Base-by-base conservation (phyloP, 2,888 invertebrate species). In the Callyntrura guangdongensis region DNA sequence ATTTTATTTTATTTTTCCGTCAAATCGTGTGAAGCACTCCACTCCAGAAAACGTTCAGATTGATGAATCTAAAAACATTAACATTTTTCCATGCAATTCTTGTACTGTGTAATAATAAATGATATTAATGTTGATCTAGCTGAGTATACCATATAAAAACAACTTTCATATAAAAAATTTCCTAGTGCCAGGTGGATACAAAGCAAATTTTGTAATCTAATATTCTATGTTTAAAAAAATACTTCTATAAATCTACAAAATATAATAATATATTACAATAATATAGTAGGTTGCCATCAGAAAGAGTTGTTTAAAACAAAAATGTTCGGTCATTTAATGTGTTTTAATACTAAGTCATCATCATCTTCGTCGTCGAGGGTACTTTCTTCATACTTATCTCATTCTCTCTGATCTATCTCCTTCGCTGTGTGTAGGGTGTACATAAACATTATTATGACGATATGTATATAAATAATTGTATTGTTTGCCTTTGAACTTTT, bases 261-360 rank as follows among this genome's bases (percentile, higher is more conserved):
- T 59, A 81, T 61, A 36, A n/a, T n/a, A 49, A 56, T n/a, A 8
- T 5, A 56, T 20, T 9, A 12, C 27, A 56, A 67, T 69, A 85
- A 49, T 14, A n/a, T 53, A 5, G 69, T 85, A 72, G 85, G 56
- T 85, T 85, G 85, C 85, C 85, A 85, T 85, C 85, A 85, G 85
- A 85, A 72, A 81, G 81, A 61, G 81, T 36, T 11, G 1, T 14
- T 14, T 3, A 67, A 67, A 36, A 67, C 45, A 69, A 53, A 84
- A n/a, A 69, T 36, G 36, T 45, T 36, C 64, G 5, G 64, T 11
- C 22, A 69, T 69, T 69, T 69, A n/a, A n/a, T 36, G n/a, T n/a
- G n/a, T n/a, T n/a, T n/a, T 17, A 36, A 69, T 36, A 36, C 14
- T 72, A 47, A 47, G 45, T 72, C 20, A 72, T 45, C 45, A 72